Evolutionary conservation across 2,888 invertebrate species (phyloP).

Genomic region (Plagiodera versicolora): DNA sequence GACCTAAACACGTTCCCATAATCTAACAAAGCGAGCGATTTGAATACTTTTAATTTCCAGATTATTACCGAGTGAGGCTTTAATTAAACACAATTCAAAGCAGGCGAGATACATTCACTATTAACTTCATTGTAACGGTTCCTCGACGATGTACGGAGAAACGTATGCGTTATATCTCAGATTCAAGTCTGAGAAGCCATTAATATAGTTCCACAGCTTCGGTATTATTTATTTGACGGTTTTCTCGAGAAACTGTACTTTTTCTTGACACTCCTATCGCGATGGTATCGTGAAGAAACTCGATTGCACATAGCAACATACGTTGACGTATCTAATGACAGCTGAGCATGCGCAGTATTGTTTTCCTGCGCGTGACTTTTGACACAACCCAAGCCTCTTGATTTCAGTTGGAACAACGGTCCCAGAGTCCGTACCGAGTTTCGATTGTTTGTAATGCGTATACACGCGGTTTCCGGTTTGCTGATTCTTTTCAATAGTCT

Average conservation of each 20-base stretch:
- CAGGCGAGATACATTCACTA: background rate
- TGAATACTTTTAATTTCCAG: slow-evolving; percentile 7
- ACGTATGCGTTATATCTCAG: slow-evolving; percentile 16
- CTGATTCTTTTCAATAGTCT: slow-evolving; percentile 18
- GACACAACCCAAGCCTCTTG: too few species aligned
- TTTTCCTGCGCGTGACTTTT: too few species aligned
- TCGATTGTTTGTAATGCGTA: slow-evolving; percentile 16
- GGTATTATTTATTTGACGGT: slow-evolving; percentile 12
- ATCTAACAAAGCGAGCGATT: too few species aligned
- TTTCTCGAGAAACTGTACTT: too few species aligned
- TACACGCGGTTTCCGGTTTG: slow-evolving; percentile 26
- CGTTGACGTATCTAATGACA: too few species aligned
- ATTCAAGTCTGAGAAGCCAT: slow-evolving; percentile 16
- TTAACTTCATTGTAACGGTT: slow-evolving; percentile 19
- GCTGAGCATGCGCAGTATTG: too few species aligned
- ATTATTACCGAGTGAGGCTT: background rate
- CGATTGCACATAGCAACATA: too few species aligned
- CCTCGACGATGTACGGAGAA: slow-evolving; percentile 8
- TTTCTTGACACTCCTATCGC: too few species aligned
- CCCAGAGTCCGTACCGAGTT: background rate
- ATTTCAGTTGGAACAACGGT: background rate
- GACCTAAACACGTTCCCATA: too few species aligned
- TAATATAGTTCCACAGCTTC: slow-evolving; percentile 12
- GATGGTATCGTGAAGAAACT: too few species aligned
- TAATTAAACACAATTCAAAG: background rate